phyloP scores from a whole-genome alignment of 2,797 vertebrate species.

The Pteropus rufus region DNA sequence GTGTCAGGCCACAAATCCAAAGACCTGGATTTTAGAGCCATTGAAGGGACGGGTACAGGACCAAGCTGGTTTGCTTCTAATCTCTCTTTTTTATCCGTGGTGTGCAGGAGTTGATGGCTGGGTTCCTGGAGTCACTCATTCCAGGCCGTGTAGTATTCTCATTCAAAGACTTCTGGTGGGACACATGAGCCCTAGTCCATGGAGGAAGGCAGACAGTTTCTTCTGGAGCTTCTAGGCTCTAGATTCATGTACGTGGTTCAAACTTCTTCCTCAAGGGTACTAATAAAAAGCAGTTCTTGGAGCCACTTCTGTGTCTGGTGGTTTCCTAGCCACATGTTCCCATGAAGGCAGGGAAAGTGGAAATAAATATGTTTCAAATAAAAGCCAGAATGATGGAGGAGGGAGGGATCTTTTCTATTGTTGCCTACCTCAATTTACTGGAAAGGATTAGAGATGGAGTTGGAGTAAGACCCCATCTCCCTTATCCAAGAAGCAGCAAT shows the following conservation, averaged over 20 bases:
- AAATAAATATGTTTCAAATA: neutral
- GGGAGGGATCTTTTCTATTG: neutral
- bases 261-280: neutral
- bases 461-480: neutral
- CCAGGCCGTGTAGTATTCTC: neutral
- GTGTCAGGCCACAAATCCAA: neutral
- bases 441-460: neutral
- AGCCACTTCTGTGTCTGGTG: neutral
- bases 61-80: neutral
- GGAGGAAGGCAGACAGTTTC: neutral
- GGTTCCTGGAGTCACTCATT: neutral
- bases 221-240: neutral
- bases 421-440: neutral
- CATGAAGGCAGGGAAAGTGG: neutral
- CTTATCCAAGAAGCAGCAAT: neutral
- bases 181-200: neutral
- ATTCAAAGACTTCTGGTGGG: neutral
- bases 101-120: neutral
- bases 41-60: neutral
- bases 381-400: neutral
- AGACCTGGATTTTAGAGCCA: conserved; percentile 31
- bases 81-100: neutral
- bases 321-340: neutral
- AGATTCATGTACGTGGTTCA: neutral
- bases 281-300: neutral